These are phyloP conservation scores for Morinoia aosen DNA, from an alignment of 2,888 invertebrate genomes.

Conservation along the genomic window DNA sequence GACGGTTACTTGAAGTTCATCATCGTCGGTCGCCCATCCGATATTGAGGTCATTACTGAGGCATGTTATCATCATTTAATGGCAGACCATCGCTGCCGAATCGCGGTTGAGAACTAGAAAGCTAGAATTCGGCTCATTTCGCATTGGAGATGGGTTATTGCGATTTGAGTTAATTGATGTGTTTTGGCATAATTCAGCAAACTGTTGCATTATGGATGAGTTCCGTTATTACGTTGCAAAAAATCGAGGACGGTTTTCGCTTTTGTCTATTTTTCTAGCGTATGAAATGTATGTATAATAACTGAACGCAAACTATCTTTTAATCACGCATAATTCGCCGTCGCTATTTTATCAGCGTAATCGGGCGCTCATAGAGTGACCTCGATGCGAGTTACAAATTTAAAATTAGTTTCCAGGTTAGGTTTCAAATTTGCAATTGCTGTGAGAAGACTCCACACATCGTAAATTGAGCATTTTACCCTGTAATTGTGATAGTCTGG, in stretches of 20 bases:
- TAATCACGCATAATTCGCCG: not conserved
- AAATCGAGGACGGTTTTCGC: not conserved
- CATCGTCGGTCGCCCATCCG: not conserved
- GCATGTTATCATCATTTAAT: not conserved
- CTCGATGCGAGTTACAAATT: not conserved
- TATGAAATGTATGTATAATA: too few relatives aligned
- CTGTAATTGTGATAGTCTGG: not conserved
- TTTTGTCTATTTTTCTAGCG: not conserved
- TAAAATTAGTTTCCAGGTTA: not conserved
- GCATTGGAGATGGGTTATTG: not conserved
- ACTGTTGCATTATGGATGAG: not conserved
- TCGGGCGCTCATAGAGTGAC: not conserved
- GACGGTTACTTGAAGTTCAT: not conserved
- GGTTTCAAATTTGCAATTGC: not conserved
- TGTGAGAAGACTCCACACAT: not conserved
- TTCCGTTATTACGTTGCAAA: not conserved
- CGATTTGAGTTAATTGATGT: not conserved
- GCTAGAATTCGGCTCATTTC: not conserved
- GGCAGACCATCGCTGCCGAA: not conserved
- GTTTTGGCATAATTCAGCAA: not conserved
- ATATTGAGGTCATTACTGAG: not conserved
- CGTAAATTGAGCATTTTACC: not conserved
- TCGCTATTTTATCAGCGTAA: not conserved
- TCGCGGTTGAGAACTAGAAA: not conserved
- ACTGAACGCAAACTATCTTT: too few relatives aligned